A percentile compares a stretch with the other conserved stretches of the same genome.
phyloP scores from a whole-genome alignment of 2,888 invertebrate species.

The Scaeva pyrastri region DNA sequence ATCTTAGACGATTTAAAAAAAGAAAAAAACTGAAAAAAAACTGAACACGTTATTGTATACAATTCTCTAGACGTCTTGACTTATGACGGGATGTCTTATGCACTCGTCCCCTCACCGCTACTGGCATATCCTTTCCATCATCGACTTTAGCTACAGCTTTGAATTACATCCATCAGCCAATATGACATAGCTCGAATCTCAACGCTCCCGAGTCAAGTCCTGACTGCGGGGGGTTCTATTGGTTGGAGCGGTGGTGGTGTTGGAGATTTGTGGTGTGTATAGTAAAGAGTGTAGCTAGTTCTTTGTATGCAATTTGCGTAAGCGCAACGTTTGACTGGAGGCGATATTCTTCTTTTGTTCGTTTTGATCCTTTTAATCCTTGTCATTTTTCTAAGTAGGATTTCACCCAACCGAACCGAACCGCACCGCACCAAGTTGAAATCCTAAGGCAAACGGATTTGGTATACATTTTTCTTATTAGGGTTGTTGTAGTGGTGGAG shows the following conservation, averaged over 20 bases:
- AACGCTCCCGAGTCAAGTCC: too few relatives aligned
- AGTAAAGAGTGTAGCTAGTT: neutral
- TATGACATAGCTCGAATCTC: slow-evolving; percentile 14
- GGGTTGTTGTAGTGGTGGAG: neutral
- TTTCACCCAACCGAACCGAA: slow-evolving; percentile 50
- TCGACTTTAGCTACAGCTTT: neutral
- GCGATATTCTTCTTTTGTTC: slow-evolving; percentile 47
- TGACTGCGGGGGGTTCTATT: too few relatives aligned
- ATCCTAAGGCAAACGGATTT: slow-evolving; percentile 63
- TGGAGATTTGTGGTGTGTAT: too few relatives aligned
- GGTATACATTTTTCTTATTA: slow-evolving; percentile 32
- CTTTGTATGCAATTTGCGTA: slow-evolving; percentile 70
- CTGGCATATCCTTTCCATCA: neutral
- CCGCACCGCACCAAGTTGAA: slow-evolving; percentile 53
- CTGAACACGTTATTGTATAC: slow-evolving; percentile 16
- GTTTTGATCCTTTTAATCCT: slow-evolving; percentile 66
- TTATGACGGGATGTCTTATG: slow-evolving; percentile 33
- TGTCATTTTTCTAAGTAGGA: slow-evolving; percentile 68
- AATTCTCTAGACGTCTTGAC: slow-evolving; percentile 5
- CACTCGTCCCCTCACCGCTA: slow-evolving; percentile 14
- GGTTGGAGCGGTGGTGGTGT: too few relatives aligned
- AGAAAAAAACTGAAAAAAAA: too few relatives aligned
- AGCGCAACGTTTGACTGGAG: slow-evolving; percentile 64
- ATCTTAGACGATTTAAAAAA: slow-evolving; percentile 43
- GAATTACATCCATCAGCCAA: slow-evolving; percentile 51